These are phyloP conservation scores for Micromussa lordhowensis DNA, from an alignment of 92 coral and sea anemone genomes.

Conservation along the genomic window DNA sequence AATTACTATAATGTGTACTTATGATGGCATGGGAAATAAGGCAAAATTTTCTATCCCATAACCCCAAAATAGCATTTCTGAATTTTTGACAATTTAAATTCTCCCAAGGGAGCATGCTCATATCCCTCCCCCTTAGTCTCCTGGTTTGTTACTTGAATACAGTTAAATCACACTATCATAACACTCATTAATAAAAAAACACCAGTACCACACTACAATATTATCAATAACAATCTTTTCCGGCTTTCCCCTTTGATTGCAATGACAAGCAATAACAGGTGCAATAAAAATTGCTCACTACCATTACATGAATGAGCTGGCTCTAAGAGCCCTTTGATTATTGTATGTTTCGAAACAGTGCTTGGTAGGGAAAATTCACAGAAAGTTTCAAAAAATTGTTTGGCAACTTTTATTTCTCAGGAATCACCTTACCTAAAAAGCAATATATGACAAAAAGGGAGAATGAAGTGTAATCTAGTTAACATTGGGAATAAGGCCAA, in stretches of 20 bases:
- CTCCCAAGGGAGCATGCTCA: constrained; percentile 1
- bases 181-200: background rate
- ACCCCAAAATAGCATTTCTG: constrained; percentile 9
- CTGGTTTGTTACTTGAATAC: constrained; percentile 5
- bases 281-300: too few species aligned
- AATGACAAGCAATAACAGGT: constrained; percentile 9
- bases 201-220: background rate
- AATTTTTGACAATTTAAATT: background rate
- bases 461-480: too few species aligned
- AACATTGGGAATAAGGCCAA: too few species aligned
- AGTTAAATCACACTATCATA: constrained; percentile 29
- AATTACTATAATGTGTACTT: background rate
- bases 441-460: too few species aligned
- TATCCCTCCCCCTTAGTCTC: background rate
- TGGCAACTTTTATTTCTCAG: too few species aligned
- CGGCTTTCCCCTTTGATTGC: constrained; percentile 4
- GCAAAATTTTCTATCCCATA: constrained; percentile 2
- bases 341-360: background rate
- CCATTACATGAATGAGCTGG: too few species aligned
- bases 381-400: background rate
- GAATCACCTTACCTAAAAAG: too few species aligned
- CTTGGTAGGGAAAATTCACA: background rate
- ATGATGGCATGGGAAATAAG: background rate
- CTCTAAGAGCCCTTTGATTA: too few species aligned
- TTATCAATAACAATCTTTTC: background rate